phyloP scores from a whole-genome alignment of 2,113 vertebrate species.

The Litocranius walleri region DNA sequence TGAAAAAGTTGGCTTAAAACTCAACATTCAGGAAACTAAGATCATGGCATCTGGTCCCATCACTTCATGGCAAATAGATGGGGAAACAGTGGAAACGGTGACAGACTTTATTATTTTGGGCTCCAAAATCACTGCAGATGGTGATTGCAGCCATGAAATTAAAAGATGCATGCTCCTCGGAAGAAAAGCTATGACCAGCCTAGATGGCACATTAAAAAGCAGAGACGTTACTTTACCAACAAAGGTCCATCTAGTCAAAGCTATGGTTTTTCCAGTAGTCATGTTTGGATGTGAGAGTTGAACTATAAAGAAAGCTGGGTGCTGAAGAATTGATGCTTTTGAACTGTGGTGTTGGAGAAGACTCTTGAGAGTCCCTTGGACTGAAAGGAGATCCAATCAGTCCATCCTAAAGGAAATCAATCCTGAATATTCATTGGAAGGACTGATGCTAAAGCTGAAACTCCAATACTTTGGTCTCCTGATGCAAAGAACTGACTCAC shows the following conservation, averaged over 20 bases:
- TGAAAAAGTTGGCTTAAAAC: neutral
- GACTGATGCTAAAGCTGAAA: neutral
- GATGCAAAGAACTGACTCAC: neutral
- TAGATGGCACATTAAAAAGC: neutral
- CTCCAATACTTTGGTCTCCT: neutral
- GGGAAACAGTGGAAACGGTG: fast-evolving
- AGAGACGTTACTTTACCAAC: neutral
- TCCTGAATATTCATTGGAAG: neutral
- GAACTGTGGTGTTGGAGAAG: neutral
- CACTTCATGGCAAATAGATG: neutral
- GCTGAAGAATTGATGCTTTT: neutral
- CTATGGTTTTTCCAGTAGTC: neutral
- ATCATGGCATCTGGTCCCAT: neutral
- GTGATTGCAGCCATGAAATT: neutral
- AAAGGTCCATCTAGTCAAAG: neutral
- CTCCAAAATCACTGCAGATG: neutral
- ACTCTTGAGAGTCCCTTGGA: neutral
- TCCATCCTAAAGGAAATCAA: neutral
- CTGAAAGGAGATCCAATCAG: neutral
- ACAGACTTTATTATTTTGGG: neutral
- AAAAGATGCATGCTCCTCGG: neutral
- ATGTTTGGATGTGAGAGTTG: neutral
- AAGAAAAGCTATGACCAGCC: neutral
- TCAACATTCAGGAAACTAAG: neutral
- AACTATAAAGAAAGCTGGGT: neutral